phyloP scores from a whole-genome alignment of 2,113 vertebrate species.

The Rhinopomastus cyanomelas region DNA sequence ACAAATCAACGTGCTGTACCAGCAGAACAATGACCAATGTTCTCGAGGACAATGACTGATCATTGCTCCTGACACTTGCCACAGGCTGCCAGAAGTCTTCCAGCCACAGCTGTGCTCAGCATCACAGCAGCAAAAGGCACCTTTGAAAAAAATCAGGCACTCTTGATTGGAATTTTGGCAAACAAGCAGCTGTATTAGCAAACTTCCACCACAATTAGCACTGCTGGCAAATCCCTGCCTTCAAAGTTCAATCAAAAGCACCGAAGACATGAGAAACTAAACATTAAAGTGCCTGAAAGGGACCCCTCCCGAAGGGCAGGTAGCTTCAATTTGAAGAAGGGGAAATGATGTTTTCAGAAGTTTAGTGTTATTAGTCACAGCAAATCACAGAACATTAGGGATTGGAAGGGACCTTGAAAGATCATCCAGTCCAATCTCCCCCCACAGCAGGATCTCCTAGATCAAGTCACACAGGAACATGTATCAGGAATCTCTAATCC shows the following conservation, averaged over 20 bases:
- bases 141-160: background rate
- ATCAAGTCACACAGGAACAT: background rate
- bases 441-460: too few relatives aligned
- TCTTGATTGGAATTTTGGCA: background rate
- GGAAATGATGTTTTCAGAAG: background rate
- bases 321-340: background rate
- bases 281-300: background rate
- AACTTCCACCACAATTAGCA: background rate
- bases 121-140: background rate
- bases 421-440: too few relatives aligned
- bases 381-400: too few relatives aligned
- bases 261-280: background rate
- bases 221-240: background rate
- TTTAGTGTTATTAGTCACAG: background rate
- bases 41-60: background rate
- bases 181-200: background rate
- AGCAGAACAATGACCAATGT: conserved; percentile 9
- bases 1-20: background rate
- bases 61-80: background rate
- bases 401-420: too few relatives aligned
- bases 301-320: background rate
- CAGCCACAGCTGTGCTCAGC: background rate
- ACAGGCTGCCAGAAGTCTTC: background rate
- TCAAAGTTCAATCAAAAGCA: background rate
- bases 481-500: background rate